A percentile compares a stretch with the other conserved stretches of the same genome.
phyloP scores from a whole-genome alignment of 2,113 vertebrate genomes.

The Collichthys lucidus region DNA sequence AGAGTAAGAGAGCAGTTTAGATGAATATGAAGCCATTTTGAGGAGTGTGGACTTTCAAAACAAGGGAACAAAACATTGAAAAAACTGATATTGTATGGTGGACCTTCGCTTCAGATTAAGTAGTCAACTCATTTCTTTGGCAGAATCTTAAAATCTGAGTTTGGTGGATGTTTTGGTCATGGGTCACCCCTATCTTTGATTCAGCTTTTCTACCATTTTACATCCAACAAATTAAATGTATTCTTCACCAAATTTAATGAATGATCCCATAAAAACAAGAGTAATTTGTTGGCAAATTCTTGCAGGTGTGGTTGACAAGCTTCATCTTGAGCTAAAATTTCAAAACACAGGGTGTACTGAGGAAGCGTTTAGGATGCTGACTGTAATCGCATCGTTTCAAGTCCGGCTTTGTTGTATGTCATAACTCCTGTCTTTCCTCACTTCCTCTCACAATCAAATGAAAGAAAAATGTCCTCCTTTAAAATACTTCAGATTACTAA shows the following conservation, averaged over 20 bases:
- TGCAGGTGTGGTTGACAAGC: no score
- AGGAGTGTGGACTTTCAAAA: no score
- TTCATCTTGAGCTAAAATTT: no score
- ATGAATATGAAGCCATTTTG: not conserved
- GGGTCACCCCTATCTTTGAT: not conserved
- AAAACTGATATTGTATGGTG: no score
- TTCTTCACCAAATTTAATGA: not conserved
- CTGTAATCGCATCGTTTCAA: not conserved
- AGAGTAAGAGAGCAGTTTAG: not conserved
- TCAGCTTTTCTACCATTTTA: not conserved
- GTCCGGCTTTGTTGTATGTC: not conserved
- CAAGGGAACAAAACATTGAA: no score
- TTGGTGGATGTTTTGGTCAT: no score
- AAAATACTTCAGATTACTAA: not conserved
- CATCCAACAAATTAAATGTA: not conserved
- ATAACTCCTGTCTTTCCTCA: not conserved
- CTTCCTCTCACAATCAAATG: not conserved
- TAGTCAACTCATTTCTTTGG: not conserved
- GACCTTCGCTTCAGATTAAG: not conserved
- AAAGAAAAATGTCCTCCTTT: not conserved
- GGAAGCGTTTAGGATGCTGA: not conserved
- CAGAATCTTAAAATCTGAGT: no score
- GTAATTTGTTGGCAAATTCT: no score
- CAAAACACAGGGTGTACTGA: no score
- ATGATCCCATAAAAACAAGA: not conserved